Evolutionary conservation across 2,113 vertebrate species (phyloP).

Genomic region (Todiramphus chloris): DNA sequence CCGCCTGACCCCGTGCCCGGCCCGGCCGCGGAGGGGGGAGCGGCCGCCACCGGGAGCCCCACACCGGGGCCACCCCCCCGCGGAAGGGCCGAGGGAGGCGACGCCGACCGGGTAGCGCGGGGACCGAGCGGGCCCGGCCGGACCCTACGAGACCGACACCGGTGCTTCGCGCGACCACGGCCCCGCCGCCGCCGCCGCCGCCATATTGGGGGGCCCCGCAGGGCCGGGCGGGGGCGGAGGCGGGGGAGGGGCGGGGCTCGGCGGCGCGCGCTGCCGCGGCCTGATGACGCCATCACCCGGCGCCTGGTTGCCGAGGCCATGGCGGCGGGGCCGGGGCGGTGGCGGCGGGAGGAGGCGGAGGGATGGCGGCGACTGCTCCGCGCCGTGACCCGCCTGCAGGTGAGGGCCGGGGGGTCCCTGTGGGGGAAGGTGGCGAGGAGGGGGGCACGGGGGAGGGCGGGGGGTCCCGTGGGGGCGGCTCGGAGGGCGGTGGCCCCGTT

Average conservation of each 20-base stretch:
- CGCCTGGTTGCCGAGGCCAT: background rate
- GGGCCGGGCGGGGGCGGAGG: background rate
- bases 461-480: no score
- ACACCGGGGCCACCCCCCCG: background rate
- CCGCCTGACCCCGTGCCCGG: background rate
- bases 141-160: background rate
- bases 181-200: background rate
- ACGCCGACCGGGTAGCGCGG: background rate
- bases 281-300: background rate
- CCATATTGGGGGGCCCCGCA: background rate
- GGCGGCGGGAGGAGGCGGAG: no score
- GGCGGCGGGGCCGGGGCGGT: background rate
- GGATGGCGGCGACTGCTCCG: no score
- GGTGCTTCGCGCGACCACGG: no score
- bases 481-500: background rate
- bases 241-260: background rate
- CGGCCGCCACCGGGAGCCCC: background rate
- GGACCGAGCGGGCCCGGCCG: background rate
- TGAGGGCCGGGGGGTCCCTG: no score
- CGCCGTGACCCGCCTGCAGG: no score
- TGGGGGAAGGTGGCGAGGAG: no score
- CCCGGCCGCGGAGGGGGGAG: background rate
- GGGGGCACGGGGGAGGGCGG: no score
- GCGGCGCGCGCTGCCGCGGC: background rate
- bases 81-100: background rate